Conservation (phyloP, 2,797 vertebrate genomes). For the Urocyon cinereoargenteus region DNA sequence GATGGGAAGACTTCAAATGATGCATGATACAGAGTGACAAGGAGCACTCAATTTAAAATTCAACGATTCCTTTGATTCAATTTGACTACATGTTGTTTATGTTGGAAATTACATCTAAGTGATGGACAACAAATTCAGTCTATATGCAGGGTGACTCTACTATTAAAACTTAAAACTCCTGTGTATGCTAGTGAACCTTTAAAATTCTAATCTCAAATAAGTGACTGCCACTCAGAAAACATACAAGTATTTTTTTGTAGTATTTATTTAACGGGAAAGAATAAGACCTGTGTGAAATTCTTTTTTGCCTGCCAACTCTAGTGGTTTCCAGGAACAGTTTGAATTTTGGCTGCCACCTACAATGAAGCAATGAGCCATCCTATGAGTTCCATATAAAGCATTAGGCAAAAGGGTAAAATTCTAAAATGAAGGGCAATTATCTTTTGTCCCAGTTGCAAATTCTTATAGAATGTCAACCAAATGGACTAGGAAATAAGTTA, state of each 20-base stretch:
- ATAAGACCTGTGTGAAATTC: background rate
- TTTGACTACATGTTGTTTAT: background rate
- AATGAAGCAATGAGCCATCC: background rate
- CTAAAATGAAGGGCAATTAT: background rate
- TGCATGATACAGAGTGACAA: background rate
- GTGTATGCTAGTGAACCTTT: background rate
- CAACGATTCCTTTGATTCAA: background rate
- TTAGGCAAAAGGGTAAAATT: background rate
- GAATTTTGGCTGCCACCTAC: background rate
- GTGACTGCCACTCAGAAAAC: background rate
- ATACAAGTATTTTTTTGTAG: background rate
- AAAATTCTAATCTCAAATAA: background rate
- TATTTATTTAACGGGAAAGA: background rate
- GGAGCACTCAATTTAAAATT: background rate
- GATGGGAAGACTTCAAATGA: background rate
- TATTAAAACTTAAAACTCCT: background rate
- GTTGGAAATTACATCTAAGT: background rate
- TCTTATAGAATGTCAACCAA: background rate
- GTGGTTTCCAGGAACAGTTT: background rate
- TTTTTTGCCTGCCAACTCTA: background rate
- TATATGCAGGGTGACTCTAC: accelerated
- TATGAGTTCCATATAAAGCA: background rate
- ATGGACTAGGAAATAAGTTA: background rate
- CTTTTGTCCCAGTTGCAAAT: background rate
- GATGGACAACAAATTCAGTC: background rate